Evolutionary conservation across 2,113 vertebrate genomes (phyloP).

Genomic region (Alaudala cheleensis): DNA sequence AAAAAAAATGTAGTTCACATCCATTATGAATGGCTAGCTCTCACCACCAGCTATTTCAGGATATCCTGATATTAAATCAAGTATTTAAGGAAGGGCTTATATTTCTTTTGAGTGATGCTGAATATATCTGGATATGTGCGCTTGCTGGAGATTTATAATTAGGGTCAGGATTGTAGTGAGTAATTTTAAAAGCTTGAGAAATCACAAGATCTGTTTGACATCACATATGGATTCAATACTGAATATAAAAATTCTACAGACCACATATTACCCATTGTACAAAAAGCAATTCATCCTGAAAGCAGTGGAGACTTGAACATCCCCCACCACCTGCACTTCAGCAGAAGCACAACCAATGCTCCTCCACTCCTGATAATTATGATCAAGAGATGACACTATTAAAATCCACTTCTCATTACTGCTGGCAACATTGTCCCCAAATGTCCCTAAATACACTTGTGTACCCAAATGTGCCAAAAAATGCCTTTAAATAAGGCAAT

Average conservation of each 20-base stretch:
- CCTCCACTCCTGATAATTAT: background rate
- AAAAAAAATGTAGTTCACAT: background rate
- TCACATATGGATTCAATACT: background rate
- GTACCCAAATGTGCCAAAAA: background rate
- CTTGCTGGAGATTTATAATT: constrained; percentile 35
- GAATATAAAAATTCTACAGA: constrained; percentile 1
- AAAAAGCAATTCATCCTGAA: background rate
- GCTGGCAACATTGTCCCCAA: background rate
- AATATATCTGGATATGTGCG: background rate
- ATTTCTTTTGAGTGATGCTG: background rate
- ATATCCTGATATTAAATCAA: constrained; percentile 30
- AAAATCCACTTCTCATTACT: background rate
- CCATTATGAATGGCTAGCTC: background rate
- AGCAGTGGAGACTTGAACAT: background rate
- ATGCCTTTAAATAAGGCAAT: background rate
- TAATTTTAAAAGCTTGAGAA: constrained; percentile 24
- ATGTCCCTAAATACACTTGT: background rate
- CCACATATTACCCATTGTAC: background rate
- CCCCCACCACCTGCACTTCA: background rate
- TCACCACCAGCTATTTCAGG: constrained; percentile 29
- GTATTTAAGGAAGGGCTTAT: constrained; percentile 3
- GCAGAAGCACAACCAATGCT: background rate
- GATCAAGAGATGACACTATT: background rate
- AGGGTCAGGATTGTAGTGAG: background rate
- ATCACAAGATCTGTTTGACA: constrained; percentile 18